Evolutionary conservation across 2,113 vertebrate genomes (phyloP).

Genomic region (Aegypius monachus): DNA sequence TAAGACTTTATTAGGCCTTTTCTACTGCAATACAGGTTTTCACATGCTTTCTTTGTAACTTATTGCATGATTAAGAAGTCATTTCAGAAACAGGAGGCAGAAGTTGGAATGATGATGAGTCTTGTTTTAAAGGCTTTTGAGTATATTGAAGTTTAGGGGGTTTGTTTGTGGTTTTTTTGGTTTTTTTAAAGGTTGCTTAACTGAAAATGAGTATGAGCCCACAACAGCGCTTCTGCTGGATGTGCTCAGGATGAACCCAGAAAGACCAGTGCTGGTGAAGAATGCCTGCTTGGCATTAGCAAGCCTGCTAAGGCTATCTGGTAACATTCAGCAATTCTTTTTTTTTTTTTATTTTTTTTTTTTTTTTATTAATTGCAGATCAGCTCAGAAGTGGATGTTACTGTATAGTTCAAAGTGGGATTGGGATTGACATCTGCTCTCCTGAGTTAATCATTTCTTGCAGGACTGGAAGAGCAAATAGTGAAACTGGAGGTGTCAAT

Average conservation of each 20-base stretch:
- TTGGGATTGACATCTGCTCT: not conserved
- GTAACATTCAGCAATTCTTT: slow-evolving; percentile 31
- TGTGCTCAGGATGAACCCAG: slow-evolving; percentile 27
- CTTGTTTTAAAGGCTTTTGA: not conserved
- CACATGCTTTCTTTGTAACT: not conserved
- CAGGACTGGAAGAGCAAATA: not conserved
- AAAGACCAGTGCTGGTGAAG: slow-evolving; percentile 59
- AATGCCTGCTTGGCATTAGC: slow-evolving; percentile 64
- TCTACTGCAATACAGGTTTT: not conserved
- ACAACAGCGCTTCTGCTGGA: slow-evolving; percentile 45
- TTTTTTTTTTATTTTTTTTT: not conserved
- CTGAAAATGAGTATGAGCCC: slow-evolving; percentile 48
- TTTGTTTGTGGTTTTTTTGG: not conserved
- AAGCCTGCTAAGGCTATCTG: slow-evolving; percentile 68
- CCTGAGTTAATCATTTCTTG: not conserved
- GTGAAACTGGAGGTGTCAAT: not conserved
- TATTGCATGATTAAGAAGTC: not conserved
- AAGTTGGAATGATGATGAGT: not conserved
- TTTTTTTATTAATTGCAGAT: not conserved
- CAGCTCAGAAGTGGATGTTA: not conserved
- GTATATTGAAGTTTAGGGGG: not conserved
- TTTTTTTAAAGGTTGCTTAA: slow-evolving; percentile 55
- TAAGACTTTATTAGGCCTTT: not conserved
- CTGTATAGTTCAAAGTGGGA: not conserved
- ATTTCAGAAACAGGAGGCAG: not conserved